These are phyloP conservation scores for Petrocephalus zakoni DNA, from an alignment of 2,113 vertebrate genomes.

Conservation along the genomic window DNA sequence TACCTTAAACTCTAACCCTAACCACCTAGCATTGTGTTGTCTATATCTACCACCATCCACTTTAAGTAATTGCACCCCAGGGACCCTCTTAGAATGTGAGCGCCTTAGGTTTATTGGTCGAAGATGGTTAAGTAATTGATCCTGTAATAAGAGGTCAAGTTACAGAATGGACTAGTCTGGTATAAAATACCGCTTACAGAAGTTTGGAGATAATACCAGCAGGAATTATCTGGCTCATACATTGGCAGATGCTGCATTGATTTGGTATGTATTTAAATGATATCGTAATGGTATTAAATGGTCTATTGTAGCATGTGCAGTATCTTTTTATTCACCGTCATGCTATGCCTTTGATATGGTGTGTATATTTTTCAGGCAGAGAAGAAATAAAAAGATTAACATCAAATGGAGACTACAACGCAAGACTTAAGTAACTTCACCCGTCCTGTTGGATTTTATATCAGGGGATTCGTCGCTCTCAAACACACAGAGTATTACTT, in stretches of 20 bases:
- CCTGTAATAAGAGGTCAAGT: not conserved
- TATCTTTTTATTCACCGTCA: not conserved
- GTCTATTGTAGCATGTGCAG: not conserved
- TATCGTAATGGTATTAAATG: not conserved
- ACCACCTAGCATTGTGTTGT: not conserved
- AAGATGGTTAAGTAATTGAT: not conserved
- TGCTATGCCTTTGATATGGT: not conserved
- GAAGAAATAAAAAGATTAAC: not conserved
- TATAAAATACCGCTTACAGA: constrained; percentile 12
- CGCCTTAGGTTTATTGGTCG: constrained; percentile 3
- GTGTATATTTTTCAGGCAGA: not conserved
- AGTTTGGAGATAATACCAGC: not conserved
- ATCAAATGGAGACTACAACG: constrained; percentile 3
- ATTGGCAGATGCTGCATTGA: not conserved
- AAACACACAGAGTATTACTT: constrained; percentile 21
- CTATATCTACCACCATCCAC: not conserved
- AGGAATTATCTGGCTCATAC: not conserved
- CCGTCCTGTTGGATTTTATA: constrained; percentile 22
- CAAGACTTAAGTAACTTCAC: constrained; percentile 25
- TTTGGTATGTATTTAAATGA: not conserved
- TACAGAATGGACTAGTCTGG: not conserved
- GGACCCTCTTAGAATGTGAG: not conserved
- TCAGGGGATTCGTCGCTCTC: constrained; percentile 25
- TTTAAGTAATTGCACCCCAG: constrained; percentile 9
- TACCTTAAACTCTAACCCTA: not conserved